These are phyloP conservation scores for Tapirus terrestris DNA, from an alignment of 2,113 vertebrate species.

Conservation along the genomic window DNA sequence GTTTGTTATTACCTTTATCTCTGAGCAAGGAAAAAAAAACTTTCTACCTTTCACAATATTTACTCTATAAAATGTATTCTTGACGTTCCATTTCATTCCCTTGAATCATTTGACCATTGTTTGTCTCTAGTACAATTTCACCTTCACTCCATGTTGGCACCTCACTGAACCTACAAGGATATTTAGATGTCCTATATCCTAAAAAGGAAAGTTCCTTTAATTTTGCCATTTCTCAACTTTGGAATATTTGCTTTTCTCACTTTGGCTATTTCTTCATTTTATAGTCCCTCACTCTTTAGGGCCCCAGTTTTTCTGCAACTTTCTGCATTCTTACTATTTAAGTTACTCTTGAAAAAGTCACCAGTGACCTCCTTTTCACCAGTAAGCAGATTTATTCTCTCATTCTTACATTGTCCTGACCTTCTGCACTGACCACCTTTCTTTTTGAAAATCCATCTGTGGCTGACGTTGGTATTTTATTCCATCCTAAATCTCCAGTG, in stretches of 20 bases:
- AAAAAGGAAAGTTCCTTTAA: neutral
- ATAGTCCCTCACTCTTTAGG: neutral
- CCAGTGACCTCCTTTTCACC: neutral
- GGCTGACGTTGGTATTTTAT: neutral
- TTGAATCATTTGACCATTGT: neutral
- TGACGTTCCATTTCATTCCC: neutral
- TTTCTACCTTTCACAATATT: neutral
- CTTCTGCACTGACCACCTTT: neutral
- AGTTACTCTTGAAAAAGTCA: slow-evolving; percentile 29
- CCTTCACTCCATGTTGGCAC: neutral
- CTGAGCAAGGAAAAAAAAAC: neutral
- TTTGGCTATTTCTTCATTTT: neutral
- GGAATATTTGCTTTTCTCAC: neutral
- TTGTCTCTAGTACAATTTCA: neutral
- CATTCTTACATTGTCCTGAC: neutral
- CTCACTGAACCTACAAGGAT: neutral
- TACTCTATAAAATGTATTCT: neutral
- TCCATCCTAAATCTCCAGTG: neutral
- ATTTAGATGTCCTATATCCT: neutral
- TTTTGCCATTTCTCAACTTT: neutral
- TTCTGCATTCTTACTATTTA: neutral
- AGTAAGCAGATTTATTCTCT: neutral
- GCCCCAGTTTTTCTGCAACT: neutral
- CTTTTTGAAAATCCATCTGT: neutral
- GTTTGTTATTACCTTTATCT: neutral